Evolutionary conservation across 1,140 invertebrate species (phyloP).

Genomic region (Musca vetustissima): DNA sequence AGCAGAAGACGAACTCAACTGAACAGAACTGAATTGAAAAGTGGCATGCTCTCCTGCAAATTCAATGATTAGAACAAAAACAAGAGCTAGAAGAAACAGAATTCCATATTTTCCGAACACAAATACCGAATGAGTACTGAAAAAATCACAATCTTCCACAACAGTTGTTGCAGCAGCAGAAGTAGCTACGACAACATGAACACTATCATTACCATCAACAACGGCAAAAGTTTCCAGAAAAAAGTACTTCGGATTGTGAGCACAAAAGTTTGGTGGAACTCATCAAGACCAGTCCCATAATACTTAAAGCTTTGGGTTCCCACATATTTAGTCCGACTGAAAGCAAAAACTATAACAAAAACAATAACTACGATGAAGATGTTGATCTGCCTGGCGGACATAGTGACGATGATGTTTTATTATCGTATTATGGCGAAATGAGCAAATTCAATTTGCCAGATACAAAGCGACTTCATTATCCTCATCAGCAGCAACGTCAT

Average conservation of each 20-base stretch:
- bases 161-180: neutral
- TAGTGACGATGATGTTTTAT: conserved; percentile 14
- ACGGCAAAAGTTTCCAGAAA: neutral
- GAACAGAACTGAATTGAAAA: too few species aligned
- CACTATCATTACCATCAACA: neutral
- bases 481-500: too few species aligned
- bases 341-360: conserved; percentile 34
- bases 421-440: conserved; percentile 16
- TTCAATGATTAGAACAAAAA: too few species aligned
- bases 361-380: neutral
- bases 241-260: conserved; percentile 32
- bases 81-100: too few species aligned
- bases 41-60: too few species aligned
- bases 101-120: too few species aligned
- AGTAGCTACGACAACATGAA: neutral
- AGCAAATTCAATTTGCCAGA: too few species aligned
- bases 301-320: conserved; percentile 51
- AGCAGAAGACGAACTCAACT: too few species aligned
- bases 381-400: conserved; percentile 8
- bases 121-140: too few species aligned
- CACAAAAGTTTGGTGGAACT: conserved; percentile 50
- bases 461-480: too few species aligned
- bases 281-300: conserved; percentile 52
- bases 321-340: conserved; percentile 35
- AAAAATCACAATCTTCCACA: neutral